These are phyloP conservation scores for Drosophila ustulata DNA, from an alignment of 2,888 invertebrate species.

Conservation along the genomic window DNA sequence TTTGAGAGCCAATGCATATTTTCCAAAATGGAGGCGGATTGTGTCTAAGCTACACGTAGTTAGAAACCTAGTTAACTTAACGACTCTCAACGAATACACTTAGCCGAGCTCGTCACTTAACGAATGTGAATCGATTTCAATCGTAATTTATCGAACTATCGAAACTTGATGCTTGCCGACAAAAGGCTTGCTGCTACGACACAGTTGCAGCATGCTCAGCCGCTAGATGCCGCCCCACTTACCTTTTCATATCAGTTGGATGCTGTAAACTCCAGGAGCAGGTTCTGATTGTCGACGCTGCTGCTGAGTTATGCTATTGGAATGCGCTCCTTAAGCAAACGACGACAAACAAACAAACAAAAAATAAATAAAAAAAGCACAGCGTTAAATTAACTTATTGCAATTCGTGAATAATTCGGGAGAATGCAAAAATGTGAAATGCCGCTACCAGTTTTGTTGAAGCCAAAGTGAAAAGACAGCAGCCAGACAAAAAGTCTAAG, in stretches of 20 bases:
- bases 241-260: slow-evolving; percentile 43
- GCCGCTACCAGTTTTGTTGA: slow-evolving; percentile 19
- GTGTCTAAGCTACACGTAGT: slow-evolving; percentile 12
- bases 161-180: slow-evolving; percentile 48
- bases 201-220: background rate
- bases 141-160: slow-evolving; percentile 21
- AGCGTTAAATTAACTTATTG: background rate
- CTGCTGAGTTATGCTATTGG: slow-evolving; percentile 66
- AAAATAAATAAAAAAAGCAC: slow-evolving; percentile 8
- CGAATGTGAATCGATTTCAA: slow-evolving; percentile 25
- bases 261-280: slow-evolving; percentile 66
- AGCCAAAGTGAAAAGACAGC: slow-evolving; percentile 38
- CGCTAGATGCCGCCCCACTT: slow-evolving; percentile 32
- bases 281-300: slow-evolving; percentile 52
- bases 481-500: slow-evolving; percentile 45
- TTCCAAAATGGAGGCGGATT: background rate
- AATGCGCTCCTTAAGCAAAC: slow-evolving; percentile 63
- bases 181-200: slow-evolving; percentile 4
- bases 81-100: background rate
- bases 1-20: background rate
- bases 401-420: slow-evolving; percentile 2
- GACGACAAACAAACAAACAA: slow-evolving; percentile 22
- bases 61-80: background rate
- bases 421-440: slow-evolving; percentile 2
- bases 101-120: background rate